Evolutionary conservation across 1,140 invertebrate genomes (phyloP), one percentile per base, ranked within the genome.

Genomic region (Scaptodrosophila lebanonensis): DNA sequence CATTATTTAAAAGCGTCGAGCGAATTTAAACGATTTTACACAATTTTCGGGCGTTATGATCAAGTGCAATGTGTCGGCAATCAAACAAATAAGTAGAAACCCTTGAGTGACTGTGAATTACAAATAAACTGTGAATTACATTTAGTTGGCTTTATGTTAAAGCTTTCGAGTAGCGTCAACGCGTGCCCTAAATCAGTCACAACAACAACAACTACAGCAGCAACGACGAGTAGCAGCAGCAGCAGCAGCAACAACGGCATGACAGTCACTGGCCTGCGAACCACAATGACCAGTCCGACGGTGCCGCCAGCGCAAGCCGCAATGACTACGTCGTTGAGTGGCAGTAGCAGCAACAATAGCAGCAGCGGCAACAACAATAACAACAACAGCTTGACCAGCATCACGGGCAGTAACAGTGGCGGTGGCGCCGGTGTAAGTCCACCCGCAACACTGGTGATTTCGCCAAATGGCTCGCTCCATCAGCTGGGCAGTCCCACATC

Each of bases 251-350:
- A 29, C 45, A 58, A 45, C 58, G 71, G 73, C 66, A 87, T 87
- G 86, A 87, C 86, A 72, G 86, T 87, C 61, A 87, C 86, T 70
- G 84, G 85, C 64, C 72, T 87, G 63, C 84, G 86, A 54, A 77
- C 79, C 57, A 85, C 76, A 50, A 87, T 87, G 86, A 87, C 86
- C 64, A 87, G 86, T 70, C 86, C 86, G 83, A 87, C 86, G 85
- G 86, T 87, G 73, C 84, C 86, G 52, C 85, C 85, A 53, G 8
- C 9, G 12, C 32, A 33, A 50, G 48, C 53, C 2, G 52, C 53
- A 2, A 58, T 43, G 5, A 71, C 59, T 35, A 76, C 66, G 27
- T 20, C 65, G 65, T 56, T 68, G 20, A 58, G 62, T 30, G 51
- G 48, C 53, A 61, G 59, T 58, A 64, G 35, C 48, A 54, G 40